Evolutionary conservation across 2,113 vertebrate genomes (phyloP), one percentile per base, ranked within the genome.

Genomic region (Atrichornis clamosus): DNA sequence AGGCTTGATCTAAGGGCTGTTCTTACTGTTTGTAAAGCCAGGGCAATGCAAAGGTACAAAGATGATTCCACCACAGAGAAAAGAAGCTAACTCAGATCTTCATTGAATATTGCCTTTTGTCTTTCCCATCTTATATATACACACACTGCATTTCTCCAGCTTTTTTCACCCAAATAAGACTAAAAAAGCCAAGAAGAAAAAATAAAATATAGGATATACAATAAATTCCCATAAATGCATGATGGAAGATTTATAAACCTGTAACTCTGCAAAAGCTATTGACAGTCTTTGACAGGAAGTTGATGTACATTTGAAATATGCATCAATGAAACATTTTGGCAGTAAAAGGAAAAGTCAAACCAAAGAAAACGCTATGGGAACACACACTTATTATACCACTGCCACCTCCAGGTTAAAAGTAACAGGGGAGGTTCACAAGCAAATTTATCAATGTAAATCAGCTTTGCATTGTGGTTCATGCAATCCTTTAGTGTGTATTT

Each of bases 321-420:
- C n/a, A 76, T 49, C 1, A 0, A 79, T 94, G 41, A 87, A 95
- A 76, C 11, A 79, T 55, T 76, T 62, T 59, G 58, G 44, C 11
- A 92, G 59, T 24, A 92, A 84, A 78, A 74, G 35, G 44, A 77
- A 69, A 92, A 68, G 59, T 78, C 83, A 90, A 86, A 65, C 28
- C 26, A 79, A 93, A 63, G 58, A 44, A 87, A 88, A 69, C 6
- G 18, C 35, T 28, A 37, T 7, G 4, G 28, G 42, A 89, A 35
- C 24, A 77, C 15, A 69, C 30, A 80, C 13, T 82, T 44, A 56
- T 83, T 69, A 65, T 4, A 76, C 1, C 19, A 28, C 70, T 95
- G 80, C 59, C 53, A 94, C 39, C 44, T 85, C 59, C 65, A 17
- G 32, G 14, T 83, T 88, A 74, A 85, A 84, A 95, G 46, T 46